phyloP scores from a whole-genome alignment of 1,140 invertebrate species.

The Diabrotica undecimpunctata region DNA sequence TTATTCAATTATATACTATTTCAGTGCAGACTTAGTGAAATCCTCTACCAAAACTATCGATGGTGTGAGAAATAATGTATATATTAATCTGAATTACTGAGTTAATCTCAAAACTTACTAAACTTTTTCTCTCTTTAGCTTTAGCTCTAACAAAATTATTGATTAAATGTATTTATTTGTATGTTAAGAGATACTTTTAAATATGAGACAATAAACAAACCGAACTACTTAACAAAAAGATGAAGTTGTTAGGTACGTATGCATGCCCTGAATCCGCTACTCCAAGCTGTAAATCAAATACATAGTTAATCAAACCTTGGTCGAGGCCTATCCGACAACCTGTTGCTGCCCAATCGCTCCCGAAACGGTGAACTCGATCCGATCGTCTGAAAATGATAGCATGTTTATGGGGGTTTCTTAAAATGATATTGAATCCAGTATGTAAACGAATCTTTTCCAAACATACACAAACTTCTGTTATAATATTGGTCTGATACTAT shows the following conservation, averaged over 20 bases:
- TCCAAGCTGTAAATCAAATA: conserved; percentile 41
- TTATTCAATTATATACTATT: too few relatives aligned
- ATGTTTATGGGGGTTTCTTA: background rate
- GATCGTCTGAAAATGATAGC: conserved; percentile 48
- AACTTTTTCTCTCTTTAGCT: too few relatives aligned
- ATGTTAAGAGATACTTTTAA: too few relatives aligned
- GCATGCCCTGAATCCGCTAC: conserved; percentile 37
- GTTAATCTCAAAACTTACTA: too few relatives aligned
- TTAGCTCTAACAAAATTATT: too few relatives aligned
- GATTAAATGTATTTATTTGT: too few relatives aligned
- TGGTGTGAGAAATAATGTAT: too few relatives aligned
- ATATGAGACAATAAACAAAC: too few relatives aligned
- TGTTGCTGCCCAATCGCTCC: conserved; percentile 81
- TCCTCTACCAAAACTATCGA: too few relatives aligned
- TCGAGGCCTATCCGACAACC: conserved; percentile 74
- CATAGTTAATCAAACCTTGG: conserved; percentile 67
- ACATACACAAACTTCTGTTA: background rate
- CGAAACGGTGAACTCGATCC: conserved; percentile 75
- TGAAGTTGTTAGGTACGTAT: conserved; percentile 22
- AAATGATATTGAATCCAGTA: background rate
- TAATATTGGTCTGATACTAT: too few relatives aligned
- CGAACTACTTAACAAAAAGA: background rate
- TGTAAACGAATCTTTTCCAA: background rate
- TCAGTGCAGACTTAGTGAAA: too few relatives aligned
- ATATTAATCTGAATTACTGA: too few relatives aligned